Conservation (phyloP, 2,888 invertebrate species). For the Nomada lathburiana region DNA sequence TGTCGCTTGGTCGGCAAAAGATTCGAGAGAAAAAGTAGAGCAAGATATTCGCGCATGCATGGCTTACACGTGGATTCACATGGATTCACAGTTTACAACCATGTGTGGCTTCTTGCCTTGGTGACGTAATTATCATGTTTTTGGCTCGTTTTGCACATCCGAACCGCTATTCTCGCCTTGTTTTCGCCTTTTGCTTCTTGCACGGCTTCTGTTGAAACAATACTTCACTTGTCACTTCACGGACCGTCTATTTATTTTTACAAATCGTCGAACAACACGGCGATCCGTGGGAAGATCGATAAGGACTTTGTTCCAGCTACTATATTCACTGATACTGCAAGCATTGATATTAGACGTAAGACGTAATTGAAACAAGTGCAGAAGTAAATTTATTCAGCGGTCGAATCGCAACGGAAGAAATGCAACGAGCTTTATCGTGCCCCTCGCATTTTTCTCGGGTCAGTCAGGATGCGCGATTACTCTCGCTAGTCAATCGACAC, state of each 20-base stretch:
- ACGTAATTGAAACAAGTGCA: not conserved
- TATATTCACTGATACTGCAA: too few species aligned
- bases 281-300: not conserved
- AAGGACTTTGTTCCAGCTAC: too few species aligned
- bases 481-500: conserved; percentile 11
- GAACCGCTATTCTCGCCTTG: conserved; percentile 6
- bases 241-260: not conserved
- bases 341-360: too few species aligned
- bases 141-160: conserved; percentile 24
- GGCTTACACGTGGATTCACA: conserved; percentile 41
- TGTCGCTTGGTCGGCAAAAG: conserved; percentile 22
- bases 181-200: conserved; percentile 10
- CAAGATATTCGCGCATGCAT: conserved; percentile 15
- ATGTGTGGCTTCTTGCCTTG: conserved; percentile 37
- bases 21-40: conserved; percentile 39
- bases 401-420: conserved; percentile 29
- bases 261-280: not conserved
- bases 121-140: conserved; percentile 53
- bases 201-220: conserved; percentile 5
- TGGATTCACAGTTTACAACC: conserved; percentile 31
- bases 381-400: not conserved
- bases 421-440: conserved; percentile 34
- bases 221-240: conserved; percentile 6
- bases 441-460: conserved; percentile 31
- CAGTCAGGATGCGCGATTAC: conserved; percentile 41